phyloP scores from a whole-genome alignment of 2,113 vertebrate species.

The Nanger granti region DNA sequence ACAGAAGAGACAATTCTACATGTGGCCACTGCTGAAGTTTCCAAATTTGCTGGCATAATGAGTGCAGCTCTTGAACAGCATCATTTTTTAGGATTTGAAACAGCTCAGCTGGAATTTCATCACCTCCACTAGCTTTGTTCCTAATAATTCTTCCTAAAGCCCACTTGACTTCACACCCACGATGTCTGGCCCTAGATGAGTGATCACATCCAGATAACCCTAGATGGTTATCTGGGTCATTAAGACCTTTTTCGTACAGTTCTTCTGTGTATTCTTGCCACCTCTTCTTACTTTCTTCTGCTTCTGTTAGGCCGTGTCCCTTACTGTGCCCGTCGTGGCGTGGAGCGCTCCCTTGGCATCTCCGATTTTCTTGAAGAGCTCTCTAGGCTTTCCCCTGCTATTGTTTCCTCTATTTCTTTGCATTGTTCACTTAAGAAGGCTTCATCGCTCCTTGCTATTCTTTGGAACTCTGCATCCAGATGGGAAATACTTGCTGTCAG shows the following conservation, averaged over 20 bases:
- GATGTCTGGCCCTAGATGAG: background rate
- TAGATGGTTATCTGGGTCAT: background rate
- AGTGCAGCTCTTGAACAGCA: background rate
- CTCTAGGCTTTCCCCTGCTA: background rate
- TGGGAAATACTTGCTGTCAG: background rate
- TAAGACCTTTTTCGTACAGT: background rate
- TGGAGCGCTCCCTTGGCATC: background rate
- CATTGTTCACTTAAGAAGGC: background rate
- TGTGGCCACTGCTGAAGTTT: background rate
- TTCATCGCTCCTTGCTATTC: background rate
- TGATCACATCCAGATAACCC: background rate
- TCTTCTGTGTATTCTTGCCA: background rate
- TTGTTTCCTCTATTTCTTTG: background rate
- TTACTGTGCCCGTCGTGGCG: background rate
- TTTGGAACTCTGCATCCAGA: background rate
- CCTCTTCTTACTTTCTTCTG: background rate
- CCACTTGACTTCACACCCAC: background rate
- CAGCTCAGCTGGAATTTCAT: background rate
- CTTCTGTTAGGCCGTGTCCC: background rate
- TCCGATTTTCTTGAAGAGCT: background rate
- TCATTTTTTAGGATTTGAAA: background rate
- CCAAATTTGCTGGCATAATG: background rate
- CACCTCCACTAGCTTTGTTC: background rate
- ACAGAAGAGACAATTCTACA: background rate
- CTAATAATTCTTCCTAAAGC: background rate